Evolutionary conservation across 2,113 vertebrate species (phyloP), one percentile per base, ranked within the genome.

Genomic region (Syrrhaptes paradoxus): DNA sequence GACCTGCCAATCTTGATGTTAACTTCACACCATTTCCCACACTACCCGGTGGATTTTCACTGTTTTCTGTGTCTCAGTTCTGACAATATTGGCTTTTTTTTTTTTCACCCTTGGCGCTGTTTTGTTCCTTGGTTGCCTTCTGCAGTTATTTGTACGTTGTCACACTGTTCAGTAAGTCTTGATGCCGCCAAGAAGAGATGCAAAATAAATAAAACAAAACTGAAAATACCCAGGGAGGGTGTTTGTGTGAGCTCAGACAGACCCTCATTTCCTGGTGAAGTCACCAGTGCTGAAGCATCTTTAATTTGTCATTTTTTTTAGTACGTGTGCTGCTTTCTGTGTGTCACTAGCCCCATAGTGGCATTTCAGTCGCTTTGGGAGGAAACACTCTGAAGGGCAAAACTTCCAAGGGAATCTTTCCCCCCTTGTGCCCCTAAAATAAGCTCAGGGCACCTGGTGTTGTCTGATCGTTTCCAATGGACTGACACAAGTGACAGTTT

Each of bases 121-220:
- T 81, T 59, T 54, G n/a, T 19, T 3, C 48, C 43, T 10, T 29
- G 34, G 29, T 75, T 76, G 45, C 74, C 80, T 38, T 59, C 85
- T 24, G 59, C 43, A 38, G 79, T 86, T 59, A 15, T 55, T 85
- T 88, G 86, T 73, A 26, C 12, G 0, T 26, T 32, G 31, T 66
- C 77, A 29, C 63, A 10, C 83, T 4, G 18, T 16, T 93, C 54
- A 9, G 57, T 21, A 8, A 81, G 74, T 45, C 58, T 73, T 3
- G n/a, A n/a, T 9, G 25, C 28, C 90, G 82, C 87, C 85, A 88
- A 46, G 82, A 52, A 63, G 61, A 92, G 75, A 93, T 58, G 83
- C 54, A 89, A 90, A 74, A 85, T 93, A 85, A 90, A 87, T 72
- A 73, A 82, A 88, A 28, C 9, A 6, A 65, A 85, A 52, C 51